Base-by-base conservation (phyloP, 1,140 invertebrate genomes). In the Hirudo medicinalis region DNA sequence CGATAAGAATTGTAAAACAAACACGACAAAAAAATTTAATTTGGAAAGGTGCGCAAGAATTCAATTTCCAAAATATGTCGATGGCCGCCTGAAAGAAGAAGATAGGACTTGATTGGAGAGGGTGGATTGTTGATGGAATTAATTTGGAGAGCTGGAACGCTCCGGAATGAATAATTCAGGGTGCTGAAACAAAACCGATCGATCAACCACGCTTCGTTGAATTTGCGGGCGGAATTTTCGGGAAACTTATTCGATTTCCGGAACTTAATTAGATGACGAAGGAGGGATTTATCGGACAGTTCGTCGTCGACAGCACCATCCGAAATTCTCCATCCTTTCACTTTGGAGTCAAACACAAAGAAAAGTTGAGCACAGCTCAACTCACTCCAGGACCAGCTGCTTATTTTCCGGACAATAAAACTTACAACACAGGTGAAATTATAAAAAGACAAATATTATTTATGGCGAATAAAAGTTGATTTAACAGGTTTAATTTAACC, bases 321-420 rank as follows among this genome's bases (percentile, higher is more conserved):
- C 22, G 29, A 63, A 63, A 63, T 32, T 32, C 22, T 22, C 57
- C 57, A 22, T 63, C 57, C 8, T 63, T 25, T 15, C 57, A 63
- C 4, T 63, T 63, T n/a, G 57, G 57, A 22, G 19, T 32, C 6
- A 63, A n/a, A 63, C 57, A 25, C 22, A 32, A 22, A 13, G 57
- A 63, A 13, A 63, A n/a, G 29, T 20, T 20, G 19, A 63, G 2
- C 57, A 25, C 57, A 63, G 57, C 22, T 13, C 57, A 63, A 63
- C 57, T 63, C 57, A 63, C 57, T 32, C 57, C 57, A 11, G 57
- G 57, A 4, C 57, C 57, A 13, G 57, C 57, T 63, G 57, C 57
- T 63, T 63, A 63, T 32, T 63, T 63, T 32, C 57, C 57, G 11
- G 57, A 22, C 2, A 32, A 63, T 63, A 63, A 63, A 63, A 63